A percentile compares a stretch with the other conserved stretches of the same genome.
Evolutionary conservation across 2,113 vertebrate species (phyloP).

Genomic region (Anolis sagrei): DNA sequence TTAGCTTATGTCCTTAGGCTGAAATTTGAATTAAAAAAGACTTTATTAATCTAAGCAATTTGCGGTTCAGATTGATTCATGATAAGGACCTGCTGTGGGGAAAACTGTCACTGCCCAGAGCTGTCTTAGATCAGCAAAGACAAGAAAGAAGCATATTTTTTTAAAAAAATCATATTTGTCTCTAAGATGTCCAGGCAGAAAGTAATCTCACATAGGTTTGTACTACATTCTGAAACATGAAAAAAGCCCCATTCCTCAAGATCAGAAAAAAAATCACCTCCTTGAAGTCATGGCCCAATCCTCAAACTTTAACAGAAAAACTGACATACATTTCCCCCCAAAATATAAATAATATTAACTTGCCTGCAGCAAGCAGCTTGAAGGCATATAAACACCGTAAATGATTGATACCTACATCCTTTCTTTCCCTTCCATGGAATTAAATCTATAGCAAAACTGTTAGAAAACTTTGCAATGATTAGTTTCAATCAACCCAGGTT

Average conservation of each 20-base stretch:
- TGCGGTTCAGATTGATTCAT: neutral
- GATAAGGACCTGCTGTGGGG: neutral
- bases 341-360: neutral
- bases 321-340: neutral
- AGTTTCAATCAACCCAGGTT: neutral
- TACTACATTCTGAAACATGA: neutral
- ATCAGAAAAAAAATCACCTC: neutral
- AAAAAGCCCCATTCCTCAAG: neutral
- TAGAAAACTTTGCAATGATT: neutral
- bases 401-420: neutral
- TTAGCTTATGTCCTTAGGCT: neutral
- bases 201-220: neutral
- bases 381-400: no score
- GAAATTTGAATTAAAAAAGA: neutral
- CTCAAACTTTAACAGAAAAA: neutral
- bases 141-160: neutral
- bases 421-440: neutral
- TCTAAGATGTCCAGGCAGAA: neutral
- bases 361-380: neutral
- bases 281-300: neutral
- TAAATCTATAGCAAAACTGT: neutral
- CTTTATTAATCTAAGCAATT: neutral
- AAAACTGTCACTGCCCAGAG: neutral
- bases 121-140: neutral
- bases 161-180: neutral